Conservation (phyloP, 2,113 vertebrate species). For the Mandrillus leucophaeus region DNA sequence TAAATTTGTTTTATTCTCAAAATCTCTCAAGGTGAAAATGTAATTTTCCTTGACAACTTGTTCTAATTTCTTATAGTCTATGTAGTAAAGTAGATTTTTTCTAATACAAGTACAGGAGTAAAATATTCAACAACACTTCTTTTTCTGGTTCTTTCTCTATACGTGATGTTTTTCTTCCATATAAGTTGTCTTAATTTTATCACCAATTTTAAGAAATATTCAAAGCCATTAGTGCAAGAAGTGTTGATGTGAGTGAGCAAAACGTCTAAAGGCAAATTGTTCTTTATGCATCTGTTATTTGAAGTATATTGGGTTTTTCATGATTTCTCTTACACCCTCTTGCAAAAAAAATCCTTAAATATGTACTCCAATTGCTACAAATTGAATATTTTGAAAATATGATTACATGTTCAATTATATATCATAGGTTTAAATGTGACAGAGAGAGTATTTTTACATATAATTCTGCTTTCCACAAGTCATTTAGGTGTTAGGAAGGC, state of each 20-base stretch:
- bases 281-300: constrained; percentile 7
- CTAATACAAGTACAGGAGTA: not conserved
- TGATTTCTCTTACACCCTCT: not conserved
- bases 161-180: not conserved
- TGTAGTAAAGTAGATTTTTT: not conserved
- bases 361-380: not conserved
- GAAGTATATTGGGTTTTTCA: not conserved
- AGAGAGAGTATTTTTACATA: not conserved
- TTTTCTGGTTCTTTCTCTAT: not conserved
- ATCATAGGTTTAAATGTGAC: not conserved
- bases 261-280: not conserved
- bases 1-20: not conserved
- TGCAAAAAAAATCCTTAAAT: not conserved
- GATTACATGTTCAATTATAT: not conserved
- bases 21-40: not conserved
- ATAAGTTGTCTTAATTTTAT: constrained; percentile 19
- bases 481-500: not conserved
- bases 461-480: not conserved
- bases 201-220: not conserved
- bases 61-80: not conserved
- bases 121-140: not conserved
- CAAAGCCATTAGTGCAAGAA: constrained; percentile 24
- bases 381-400: not conserved
- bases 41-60: not conserved
- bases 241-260: not conserved